phyloP scores from a whole-genome alignment of 2,888 invertebrate species.

The Cetonia aurata region DNA sequence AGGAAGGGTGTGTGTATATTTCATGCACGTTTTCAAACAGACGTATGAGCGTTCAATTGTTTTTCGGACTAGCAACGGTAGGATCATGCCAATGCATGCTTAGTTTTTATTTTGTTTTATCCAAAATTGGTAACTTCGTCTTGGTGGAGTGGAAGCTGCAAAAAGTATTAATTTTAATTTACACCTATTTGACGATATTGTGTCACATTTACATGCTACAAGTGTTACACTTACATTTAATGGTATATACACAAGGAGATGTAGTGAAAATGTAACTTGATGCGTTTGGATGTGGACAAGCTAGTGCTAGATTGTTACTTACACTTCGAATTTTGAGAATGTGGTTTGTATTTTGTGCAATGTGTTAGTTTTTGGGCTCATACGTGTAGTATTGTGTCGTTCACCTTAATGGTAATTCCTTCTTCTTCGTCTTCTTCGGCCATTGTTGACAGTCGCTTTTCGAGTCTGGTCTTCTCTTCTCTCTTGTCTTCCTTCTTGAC shows the following conservation, averaged over 20 bases:
- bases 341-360: slow-evolving; percentile 36
- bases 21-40: slow-evolving; percentile 1
- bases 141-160: slow-evolving; percentile 51
- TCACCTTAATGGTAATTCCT: slow-evolving; percentile 53
- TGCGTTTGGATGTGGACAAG: not conserved
- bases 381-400: no score
- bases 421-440: slow-evolving; percentile 88
- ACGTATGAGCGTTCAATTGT: slow-evolving; percentile 7
- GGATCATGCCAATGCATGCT: slow-evolving; percentile 39
- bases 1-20: slow-evolving; percentile 27
- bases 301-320: slow-evolving; percentile 39
- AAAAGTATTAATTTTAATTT: slow-evolving; percentile 47
- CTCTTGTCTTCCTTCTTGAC: slow-evolving; percentile 77
- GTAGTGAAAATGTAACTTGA: slow-evolving; percentile 11
- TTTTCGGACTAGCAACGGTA: slow-evolving; percentile 18
- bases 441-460: slow-evolving; percentile 85
- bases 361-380: slow-evolving; percentile 39
- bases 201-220: slow-evolving; percentile 32
- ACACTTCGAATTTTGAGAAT: slow-evolving; percentile 33
- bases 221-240: slow-evolving; percentile 15
- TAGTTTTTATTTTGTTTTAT: slow-evolving; percentile 34
- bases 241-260: slow-evolving; percentile 11
- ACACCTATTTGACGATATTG: not conserved
- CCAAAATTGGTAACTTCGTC: slow-evolving; percentile 51
- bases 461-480: slow-evolving; percentile 65